Base-by-base conservation (phyloP, 37 sponge, comb jelly and placozoan genomes). In the Corticium candelabrum region DNA sequence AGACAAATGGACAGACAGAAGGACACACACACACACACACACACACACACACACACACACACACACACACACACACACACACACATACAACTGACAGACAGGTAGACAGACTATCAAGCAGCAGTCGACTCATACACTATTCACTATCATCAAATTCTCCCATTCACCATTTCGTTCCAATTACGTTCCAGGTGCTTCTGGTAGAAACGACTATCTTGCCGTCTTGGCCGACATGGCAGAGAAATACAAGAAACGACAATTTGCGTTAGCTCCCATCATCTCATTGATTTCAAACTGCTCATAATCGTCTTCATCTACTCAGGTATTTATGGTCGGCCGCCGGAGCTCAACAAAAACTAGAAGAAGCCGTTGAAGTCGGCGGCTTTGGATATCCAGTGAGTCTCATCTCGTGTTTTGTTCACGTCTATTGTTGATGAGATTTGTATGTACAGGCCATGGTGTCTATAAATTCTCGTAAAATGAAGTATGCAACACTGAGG, bases 301-400 rank as follows among this genome's bases (percentile, higher is more conserved):
- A 79, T 1, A 76, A 50, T 37, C 76, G 76, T 40, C 35, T 67
- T n/a, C 33, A 32, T 31, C 4, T 3, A 27, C 38, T 32, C 81
- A 87, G 95, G 74, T 98, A 94, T 93, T 83, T 91, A 40, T 98
- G 99, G 99, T 29, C 81, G 41, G 96, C 89, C 40, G 99, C 85
- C 3, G 90, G 93, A 21, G 73, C 77, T 39, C 84, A 82, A 35
- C 31, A 74, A 5, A 83, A 85, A 1, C 73, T 94, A 37, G 99
- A 98, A 79, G 81, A 74, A 39, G 82, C 76, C 32, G 41, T 94
- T 2, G 99, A 86, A 4, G 86, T 98, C 2, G 99, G 99, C 40
- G 99, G 99, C 35, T 94, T 90, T 81, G 99, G 99, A 35, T 98
- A 98, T 74, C 99, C 99, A n/a, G 92, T 85, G 74, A 41, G 85